Evolutionary conservation across 2,888 invertebrate genomes (phyloP).

Genomic region (Leptura quadrifasciata): DNA sequence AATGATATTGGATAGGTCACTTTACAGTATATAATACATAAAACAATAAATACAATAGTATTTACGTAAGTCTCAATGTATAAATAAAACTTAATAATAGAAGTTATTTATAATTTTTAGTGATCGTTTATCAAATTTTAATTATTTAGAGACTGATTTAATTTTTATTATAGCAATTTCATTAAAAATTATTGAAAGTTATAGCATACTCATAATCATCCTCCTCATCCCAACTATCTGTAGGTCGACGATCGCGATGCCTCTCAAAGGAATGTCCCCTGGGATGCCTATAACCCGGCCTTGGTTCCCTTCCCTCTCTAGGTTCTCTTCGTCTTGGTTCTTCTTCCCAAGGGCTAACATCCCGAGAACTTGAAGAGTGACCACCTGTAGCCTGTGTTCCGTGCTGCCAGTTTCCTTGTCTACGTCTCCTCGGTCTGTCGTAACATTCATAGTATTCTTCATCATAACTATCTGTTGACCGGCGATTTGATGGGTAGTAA

Average conservation of each 20-base stretch:
- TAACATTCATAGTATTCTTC: constrained; percentile 72
- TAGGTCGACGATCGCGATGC: constrained; percentile 76
- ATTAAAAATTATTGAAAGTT: neutral
- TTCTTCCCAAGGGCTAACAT: constrained; percentile 89
- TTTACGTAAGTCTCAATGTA: too few relatives aligned
- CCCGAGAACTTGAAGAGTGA: constrained; percentile 83
- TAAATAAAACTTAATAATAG: too few relatives aligned
- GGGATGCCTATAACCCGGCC: constrained; percentile 71
- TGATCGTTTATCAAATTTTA: too few relatives aligned
- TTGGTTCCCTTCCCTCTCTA: constrained; percentile 68
- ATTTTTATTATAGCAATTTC: neutral
- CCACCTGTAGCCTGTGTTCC: constrained; percentile 62
- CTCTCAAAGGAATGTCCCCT: constrained; percentile 70
- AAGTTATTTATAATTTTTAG: too few relatives aligned
- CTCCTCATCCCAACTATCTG: constrained; percentile 78
- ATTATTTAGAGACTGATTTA: too few relatives aligned
- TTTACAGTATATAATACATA: too few relatives aligned
- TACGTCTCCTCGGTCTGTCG: constrained; percentile 68
- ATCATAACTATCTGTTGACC: constrained; percentile 72
- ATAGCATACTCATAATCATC: constrained; percentile 82
- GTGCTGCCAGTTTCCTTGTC: constrained; percentile 66
- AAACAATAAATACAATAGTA: too few relatives aligned
- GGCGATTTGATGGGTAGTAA: constrained; percentile 68
- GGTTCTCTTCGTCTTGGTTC: constrained; percentile 74
- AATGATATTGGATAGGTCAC: too few relatives aligned